A percentile compares a stretch with the other conserved stretches of the same genome.
These are phyloP conservation scores for Diabrotica virgifera DNA, from an alignment of 1,140 invertebrate genomes.

Conservation along the genomic window DNA sequence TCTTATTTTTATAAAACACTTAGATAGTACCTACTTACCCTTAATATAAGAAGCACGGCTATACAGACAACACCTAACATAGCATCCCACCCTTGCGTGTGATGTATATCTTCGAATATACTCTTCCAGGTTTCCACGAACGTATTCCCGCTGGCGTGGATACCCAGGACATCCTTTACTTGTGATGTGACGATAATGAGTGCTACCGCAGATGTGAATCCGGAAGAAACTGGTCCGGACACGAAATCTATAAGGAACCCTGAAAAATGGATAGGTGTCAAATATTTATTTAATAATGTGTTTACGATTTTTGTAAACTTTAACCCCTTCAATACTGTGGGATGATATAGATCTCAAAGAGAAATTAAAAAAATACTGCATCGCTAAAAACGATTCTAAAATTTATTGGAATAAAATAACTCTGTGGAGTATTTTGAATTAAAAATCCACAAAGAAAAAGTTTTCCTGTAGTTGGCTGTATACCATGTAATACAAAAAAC, in stretches of 20 bases:
- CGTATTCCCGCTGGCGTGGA: slow-evolving; percentile 68
- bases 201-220: slow-evolving; percentile 90
- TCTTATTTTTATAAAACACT: no score
- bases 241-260: slow-evolving; percentile 93
- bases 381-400: no score
- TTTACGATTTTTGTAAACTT: no score
- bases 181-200: slow-evolving; percentile 87
- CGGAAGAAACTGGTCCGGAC: slow-evolving; percentile 87
- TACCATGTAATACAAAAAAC: no score
- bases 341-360: no score
- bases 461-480: no score
- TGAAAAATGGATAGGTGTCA: slow-evolving; percentile 42
- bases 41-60: slow-evolving; percentile 64
- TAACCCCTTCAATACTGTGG: no score
- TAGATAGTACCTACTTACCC: slow-evolving; percentile 54
- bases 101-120: slow-evolving; percentile 59
- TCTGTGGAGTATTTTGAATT: no score
- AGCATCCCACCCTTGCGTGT: slow-evolving; percentile 64
- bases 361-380: no score
- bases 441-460: no score
- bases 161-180: slow-evolving; percentile 79
- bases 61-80: slow-evolving; percentile 71
- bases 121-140: slow-evolving; percentile 72
- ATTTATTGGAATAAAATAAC: no score
- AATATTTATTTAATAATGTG: no score